Evolutionary conservation across 2,888 invertebrate genomes (phyloP), one percentile per base, ranked within the genome.

Genomic region (Sarcophaga caerulescens): DNA sequence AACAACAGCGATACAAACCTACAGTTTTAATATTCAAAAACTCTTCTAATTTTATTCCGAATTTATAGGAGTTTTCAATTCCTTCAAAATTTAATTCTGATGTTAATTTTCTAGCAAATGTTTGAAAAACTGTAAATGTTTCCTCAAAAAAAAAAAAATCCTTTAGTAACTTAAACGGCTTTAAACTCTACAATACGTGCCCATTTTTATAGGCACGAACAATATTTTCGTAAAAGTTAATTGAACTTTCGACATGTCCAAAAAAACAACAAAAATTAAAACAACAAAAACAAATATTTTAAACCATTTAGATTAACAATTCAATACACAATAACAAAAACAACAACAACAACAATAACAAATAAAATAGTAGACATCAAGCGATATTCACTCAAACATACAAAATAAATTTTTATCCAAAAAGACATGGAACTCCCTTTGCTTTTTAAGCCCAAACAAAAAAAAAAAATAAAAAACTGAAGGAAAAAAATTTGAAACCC

Each of bases 221-320:
- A 83, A 75, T 75, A 75, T 79, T 84, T 84, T 69, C 4, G 12
- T 52, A 75, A 86, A 81, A 86, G 86, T 84, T 86, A 86, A 86
- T 86, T 86, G 86, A 86, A 86, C 86, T 74, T 81, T 78, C 81
- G 84, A 65, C 84, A 81, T 84, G 69, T 65, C 69, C 59, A 86
- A 78, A 85, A 77, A 68, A 70, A 70, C 60, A 57, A 74, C 17
- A 70, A 21, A 57, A 60, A 47, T 8, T 35, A 81, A 8, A 70
- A 17, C 47, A 47, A n/a, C n/a, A 11, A 44, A 77, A 25, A 25
- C 57, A 81, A 75, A 63, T 57, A 59, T 17, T 79, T n/a, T 66
- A 81, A 84, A 78, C 77, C 86, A 81, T 84, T 86, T 86, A 84
- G 86, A 86, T 86, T 86, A 86, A 86, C 86, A 78, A 86, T 86